Evolutionary conservation across 2,888 invertebrate genomes (phyloP).

Genomic region (Aphrophora alni): DNA sequence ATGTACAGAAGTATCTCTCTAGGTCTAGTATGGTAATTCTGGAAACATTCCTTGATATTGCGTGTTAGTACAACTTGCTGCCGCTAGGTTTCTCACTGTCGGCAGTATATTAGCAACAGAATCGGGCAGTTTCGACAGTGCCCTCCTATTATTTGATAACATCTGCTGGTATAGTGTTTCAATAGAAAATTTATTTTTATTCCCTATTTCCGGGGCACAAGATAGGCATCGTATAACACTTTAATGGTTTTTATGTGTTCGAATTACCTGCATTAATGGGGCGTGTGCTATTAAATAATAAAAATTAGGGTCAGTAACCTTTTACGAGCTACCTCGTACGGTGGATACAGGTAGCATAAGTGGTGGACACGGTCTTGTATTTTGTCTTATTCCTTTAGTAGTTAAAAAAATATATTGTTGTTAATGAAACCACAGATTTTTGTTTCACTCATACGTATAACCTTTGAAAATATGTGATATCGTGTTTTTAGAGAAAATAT

Average conservation of each 20-base stretch:
- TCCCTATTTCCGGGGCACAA: neutral
- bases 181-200: neutral
- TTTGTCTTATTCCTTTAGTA: too few relatives aligned
- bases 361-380: too few relatives aligned
- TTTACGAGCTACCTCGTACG: neutral
- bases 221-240: neutral
- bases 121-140: neutral
- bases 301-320: neutral
- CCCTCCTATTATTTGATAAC: neutral
- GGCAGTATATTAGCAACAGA: neutral
- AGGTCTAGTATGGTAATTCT: constrained; percentile 1
- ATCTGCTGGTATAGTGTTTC: neutral
- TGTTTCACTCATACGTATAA: too few relatives aligned
- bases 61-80: neutral
- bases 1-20: too few relatives aligned
- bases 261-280: constrained; percentile 1
- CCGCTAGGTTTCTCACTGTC: neutral
- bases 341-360: too few relatives aligned
- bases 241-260: neutral
- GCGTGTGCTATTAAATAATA: neutral
- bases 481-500: too few relatives aligned
- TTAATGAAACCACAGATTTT: too few relatives aligned
- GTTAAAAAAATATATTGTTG: too few relatives aligned
- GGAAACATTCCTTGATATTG: neutral
- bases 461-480: too few relatives aligned